These are phyloP conservation scores for Magallana angulata DNA, from an alignment of 1,140 invertebrate species.

Conservation along the genomic window DNA sequence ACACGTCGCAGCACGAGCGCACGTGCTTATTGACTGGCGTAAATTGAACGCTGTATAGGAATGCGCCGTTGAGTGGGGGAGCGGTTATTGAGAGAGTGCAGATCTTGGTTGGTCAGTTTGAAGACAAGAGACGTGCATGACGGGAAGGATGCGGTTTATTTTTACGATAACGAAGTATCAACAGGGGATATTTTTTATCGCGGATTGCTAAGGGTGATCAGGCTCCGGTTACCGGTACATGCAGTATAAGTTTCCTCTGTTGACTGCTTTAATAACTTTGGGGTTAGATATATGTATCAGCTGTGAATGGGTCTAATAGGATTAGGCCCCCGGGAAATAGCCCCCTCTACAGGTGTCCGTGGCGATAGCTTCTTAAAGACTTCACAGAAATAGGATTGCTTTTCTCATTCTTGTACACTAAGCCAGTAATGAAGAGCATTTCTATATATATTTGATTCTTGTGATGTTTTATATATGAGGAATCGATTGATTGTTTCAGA, in stretches of 20 bases:
- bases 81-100: conserved; percentile 13
- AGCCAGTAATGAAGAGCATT: conserved; percentile 20
- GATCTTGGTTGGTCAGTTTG: conserved; percentile 25
- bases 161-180: conserved; percentile 38
- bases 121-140: conserved; percentile 30
- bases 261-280: background rate
- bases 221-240: conserved; percentile 6
- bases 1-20: conserved; percentile 16
- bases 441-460: conserved; percentile 21
- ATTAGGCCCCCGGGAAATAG: conserved; percentile 29
- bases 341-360: conserved; percentile 14
- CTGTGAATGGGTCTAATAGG: conserved; percentile 16
- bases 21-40: conserved; percentile 15
- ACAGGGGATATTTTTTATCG: conserved; percentile 33
- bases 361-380: conserved; percentile 8
- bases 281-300: conserved; percentile 6
- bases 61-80: background rate
- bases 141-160: conserved; percentile 32
- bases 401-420: conserved; percentile 13
- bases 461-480: conserved; percentile 36
- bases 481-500: conserved; percentile 32
- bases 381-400: background rate
- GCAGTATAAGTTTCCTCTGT: background rate
- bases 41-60: background rate
- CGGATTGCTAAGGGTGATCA: background rate